Evolutionary conservation across 1,140 invertebrate species (phyloP), one percentile per base, ranked within the genome.

Genomic region (Theocolax elegans): DNA sequence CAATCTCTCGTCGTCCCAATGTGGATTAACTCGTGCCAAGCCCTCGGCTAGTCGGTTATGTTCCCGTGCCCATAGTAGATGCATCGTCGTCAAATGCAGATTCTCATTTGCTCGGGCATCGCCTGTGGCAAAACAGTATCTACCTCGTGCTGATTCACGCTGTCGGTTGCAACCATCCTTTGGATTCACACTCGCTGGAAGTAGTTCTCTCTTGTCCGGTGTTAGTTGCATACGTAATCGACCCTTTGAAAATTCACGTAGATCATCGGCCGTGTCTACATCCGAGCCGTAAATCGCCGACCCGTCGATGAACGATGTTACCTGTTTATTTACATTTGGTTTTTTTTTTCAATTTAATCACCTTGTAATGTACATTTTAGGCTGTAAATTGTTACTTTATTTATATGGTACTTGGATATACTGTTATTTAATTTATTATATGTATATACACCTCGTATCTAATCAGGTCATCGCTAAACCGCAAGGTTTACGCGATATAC

Each of bases 261-360:
- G 80, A 17, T 85, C 77, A 0, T 79, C 72, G 7, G 88, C 80
- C n/a, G 87, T 84, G 23, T 87, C 75, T 27, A 87, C 77, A 17
- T 89, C 87, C 38, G 89, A 88, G 0, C 95, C 94, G 76, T 97
- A 97, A 2, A 97, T 89, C 19, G 91, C 90, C 0, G 96, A 98
- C 1, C 89, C 97, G 83, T 99, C 97, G 17, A 99, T 91, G 79
- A 91, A 98, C 0, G 94, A 89, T 0, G 95, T 95, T 0, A 81
- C 82, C 85, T 86, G 58, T 1, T 71, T n/a, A n/a, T n/a, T n/a
- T n/a, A n/a, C 6, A 10, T 44, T 44, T 15, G 7, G 40, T n/a
- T 44, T 10, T 44, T 49, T 49, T 21, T 49, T 49, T 6, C 21
- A 49, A 49, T 21, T 46, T n/a, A n/a, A n/a, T n/a, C n/a, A n/a